These are phyloP conservation scores for Habrosyne pyritoides DNA, from an alignment of 2,888 invertebrate genomes.

Conservation along the genomic window DNA sequence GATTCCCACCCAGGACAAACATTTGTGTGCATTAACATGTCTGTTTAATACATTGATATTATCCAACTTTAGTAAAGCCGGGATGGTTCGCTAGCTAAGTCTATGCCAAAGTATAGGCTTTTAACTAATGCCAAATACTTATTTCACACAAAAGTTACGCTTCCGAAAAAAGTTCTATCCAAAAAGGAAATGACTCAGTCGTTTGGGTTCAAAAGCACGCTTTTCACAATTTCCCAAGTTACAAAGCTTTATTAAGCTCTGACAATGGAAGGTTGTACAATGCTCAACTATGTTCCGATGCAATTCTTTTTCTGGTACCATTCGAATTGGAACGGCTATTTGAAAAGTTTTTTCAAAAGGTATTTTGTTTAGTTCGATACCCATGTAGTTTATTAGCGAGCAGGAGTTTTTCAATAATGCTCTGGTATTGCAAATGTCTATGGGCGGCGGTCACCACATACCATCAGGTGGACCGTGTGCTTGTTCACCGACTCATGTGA, in stretches of 20 bases:
- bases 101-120: too few species aligned
- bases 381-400: neutral
- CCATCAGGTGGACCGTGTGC: too few species aligned
- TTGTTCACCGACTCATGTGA: too few species aligned
- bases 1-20: too few species aligned
- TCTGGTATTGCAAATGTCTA: too few species aligned
- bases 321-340: neutral
- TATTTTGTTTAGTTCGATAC: neutral
- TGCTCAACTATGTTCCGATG: neutral
- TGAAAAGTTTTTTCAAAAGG: neutral
- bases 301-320: neutral
- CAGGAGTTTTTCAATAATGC: too few species aligned
- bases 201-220: neutral
- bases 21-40: too few species aligned
- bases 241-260: constrained; percentile 4
- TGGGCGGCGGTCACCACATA: too few species aligned
- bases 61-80: too few species aligned
- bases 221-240: neutral
- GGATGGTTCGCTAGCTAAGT: too few species aligned
- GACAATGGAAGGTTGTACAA: neutral
- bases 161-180: neutral
- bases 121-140: too few species aligned
- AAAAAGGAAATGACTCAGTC: constrained; percentile 1
- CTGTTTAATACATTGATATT: too few species aligned
- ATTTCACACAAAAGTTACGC: neutral